phyloP scores from a whole-genome alignment of 2,797 vertebrate species.

The Potorous gilbertii region DNA sequence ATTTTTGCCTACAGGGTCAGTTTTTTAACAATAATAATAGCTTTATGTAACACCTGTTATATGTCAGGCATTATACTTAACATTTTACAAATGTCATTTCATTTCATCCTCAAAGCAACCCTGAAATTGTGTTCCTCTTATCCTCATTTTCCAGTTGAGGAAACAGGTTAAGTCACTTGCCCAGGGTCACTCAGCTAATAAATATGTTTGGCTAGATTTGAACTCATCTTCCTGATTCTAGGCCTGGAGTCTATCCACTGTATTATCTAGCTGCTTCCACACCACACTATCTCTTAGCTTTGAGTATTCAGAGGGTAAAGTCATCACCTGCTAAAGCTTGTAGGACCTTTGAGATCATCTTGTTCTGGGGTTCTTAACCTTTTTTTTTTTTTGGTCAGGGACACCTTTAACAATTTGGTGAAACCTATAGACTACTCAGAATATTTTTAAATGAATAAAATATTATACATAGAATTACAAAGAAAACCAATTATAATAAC shows the following conservation, averaged over 20 bases:
- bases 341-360: neutral
- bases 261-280: neutral
- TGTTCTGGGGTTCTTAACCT: neutral
- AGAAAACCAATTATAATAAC: neutral
- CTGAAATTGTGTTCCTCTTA: neutral
- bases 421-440: neutral
- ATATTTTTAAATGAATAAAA: neutral
- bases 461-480: neutral
- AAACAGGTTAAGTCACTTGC: neutral
- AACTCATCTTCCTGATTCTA: neutral
- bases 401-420: neutral
- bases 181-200: neutral
- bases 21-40: neutral
- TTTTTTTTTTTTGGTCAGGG: neutral
- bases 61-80: neutral
- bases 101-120: neutral
- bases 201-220: neutral
- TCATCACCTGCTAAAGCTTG: neutral
- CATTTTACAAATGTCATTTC: neutral
- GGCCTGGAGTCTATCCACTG: neutral
- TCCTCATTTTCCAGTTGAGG: neutral
- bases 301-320: neutral
- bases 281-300: neutral
- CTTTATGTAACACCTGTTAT: neutral
- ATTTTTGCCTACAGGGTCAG: neutral